Percentiles rank a stretch among this genome's conserved stretches.
Evolutionary conservation across 2,113 vertebrate species (phyloP).

Genomic region (Mixornis gularis): DNA sequence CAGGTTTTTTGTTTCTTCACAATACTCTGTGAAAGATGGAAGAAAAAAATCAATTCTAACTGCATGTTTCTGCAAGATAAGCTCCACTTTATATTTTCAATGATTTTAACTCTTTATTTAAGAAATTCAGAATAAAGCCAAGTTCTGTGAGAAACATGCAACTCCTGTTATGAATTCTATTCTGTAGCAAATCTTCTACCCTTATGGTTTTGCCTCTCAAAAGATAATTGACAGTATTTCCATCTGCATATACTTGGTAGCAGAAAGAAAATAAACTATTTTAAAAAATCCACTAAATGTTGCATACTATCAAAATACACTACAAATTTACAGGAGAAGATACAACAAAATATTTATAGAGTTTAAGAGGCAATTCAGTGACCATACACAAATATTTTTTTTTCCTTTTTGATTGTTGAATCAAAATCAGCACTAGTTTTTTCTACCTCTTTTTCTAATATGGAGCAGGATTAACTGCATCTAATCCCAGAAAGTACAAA

Average conservation of each 20-base stretch:
- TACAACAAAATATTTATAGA: background rate
- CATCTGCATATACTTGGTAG: background rate
- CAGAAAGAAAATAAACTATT: background rate
- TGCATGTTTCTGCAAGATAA: conserved; percentile 1
- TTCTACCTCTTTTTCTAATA: background rate
- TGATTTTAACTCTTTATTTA: background rate
- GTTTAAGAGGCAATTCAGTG: background rate
- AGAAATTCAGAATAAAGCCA: background rate
- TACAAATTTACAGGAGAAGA: background rate
- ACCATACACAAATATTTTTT: background rate
- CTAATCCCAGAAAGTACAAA: background rate
- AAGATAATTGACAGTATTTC: background rate
- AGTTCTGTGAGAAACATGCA: background rate
- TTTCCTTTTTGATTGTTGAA: background rate
- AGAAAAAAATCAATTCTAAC: background rate
- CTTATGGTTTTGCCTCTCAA: background rate
- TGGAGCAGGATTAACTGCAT: background rate
- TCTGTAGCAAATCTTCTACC: background rate
- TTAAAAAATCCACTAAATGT: background rate
- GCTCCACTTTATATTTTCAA: background rate
- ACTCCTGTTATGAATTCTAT: background rate
- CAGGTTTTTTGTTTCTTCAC: background rate
- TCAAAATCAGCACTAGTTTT: background rate
- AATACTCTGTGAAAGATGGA: background rate
- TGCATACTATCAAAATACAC: background rate